Evolutionary conservation across 2,113 vertebrate genomes (phyloP), one percentile per base, ranked within the genome.

Genomic region (Rhynchomys soricoides): DNA sequence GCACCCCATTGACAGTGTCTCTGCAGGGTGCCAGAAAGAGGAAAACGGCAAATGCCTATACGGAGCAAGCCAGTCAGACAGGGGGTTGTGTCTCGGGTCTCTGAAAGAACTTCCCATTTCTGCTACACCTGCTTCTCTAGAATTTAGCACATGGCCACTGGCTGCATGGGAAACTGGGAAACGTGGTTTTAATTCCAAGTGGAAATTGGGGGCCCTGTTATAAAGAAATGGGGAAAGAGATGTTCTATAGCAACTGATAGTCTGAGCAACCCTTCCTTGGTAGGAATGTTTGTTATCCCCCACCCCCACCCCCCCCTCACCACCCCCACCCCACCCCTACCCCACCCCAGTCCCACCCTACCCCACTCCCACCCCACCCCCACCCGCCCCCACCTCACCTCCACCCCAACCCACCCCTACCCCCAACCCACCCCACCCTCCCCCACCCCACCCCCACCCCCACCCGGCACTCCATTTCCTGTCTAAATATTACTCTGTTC

Each of bases 91-190:
- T 50, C 29, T 4, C 3, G 3, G 16, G 37, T 62, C 48, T 68
- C 82, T 52, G 48, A 74, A 64, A 74, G 64, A 89, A 29, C 22
- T n/a, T 85, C 88, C 64, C n/a, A 2, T 31, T 62, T 78, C 48
- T 86, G 59, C 43, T 50, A 19, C 6, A 37, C 66, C 45, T 78
- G 45, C 10, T 31, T 91, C 40, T 59, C 86, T 12, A 68, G 55
- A 78, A 31, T 21, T 50, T 55, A 48, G 73, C 90, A 78, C n/a
- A 11, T 48, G 52, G n/a, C 26, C n/a, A 66, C 13, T 12, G 29
- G 34, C 78, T 52, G 37, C 59, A 82, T 83, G 62, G 45, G 70
- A 87, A 87, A n/a, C 89, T 79, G 48, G 91, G 37, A 92, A 87
- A 83, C 68, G 10, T 37, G 40, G 34, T 79, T 96, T 87, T 4